Evolutionary conservation across 2,888 invertebrate genomes (phyloP).

Genomic region (Drosophila dives): DNA sequence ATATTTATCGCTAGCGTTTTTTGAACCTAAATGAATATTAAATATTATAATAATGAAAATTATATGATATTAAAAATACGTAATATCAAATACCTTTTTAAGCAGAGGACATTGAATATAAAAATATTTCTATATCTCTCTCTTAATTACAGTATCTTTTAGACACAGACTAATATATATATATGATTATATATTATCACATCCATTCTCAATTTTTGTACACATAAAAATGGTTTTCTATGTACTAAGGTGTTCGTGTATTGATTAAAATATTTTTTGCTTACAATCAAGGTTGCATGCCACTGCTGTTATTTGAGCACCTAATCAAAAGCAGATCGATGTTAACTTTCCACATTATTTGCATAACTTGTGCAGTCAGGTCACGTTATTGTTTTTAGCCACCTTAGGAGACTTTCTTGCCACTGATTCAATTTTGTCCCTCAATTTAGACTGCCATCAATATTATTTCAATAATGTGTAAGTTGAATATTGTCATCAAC

Average conservation of each 20-base stretch:
- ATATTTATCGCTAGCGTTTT: too few relatives aligned
- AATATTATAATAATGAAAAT: too few relatives aligned
- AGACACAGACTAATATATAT: not conserved
- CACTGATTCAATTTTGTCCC: constrained; percentile 53
- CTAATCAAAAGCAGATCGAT: constrained; percentile 54
- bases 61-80: not conserved
- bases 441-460: constrained; percentile 10
- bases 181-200: not conserved
- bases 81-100: not conserved
- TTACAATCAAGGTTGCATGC: not conserved
- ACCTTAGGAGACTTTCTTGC: constrained; percentile 33
- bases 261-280: not conserved
- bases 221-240: not conserved
- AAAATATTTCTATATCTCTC: not conserved
- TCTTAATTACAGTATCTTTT: not conserved
- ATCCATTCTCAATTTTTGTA: not conserved
- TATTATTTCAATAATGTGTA: constrained; percentile 9
- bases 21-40: too few relatives aligned
- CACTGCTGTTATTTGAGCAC: constrained; percentile 16
- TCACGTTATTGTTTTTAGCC: constrained; percentile 55
- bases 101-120: not conserved
- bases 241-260: not conserved
- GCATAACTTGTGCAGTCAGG: constrained; percentile 43
- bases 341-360: constrained; percentile 48
- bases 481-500: constrained; percentile 4